Percentiles rank a stretch among this genome's conserved stretches.
Conservation (phyloP, 1,140 invertebrate species). For the Megalonaias nervosa region DNA sequence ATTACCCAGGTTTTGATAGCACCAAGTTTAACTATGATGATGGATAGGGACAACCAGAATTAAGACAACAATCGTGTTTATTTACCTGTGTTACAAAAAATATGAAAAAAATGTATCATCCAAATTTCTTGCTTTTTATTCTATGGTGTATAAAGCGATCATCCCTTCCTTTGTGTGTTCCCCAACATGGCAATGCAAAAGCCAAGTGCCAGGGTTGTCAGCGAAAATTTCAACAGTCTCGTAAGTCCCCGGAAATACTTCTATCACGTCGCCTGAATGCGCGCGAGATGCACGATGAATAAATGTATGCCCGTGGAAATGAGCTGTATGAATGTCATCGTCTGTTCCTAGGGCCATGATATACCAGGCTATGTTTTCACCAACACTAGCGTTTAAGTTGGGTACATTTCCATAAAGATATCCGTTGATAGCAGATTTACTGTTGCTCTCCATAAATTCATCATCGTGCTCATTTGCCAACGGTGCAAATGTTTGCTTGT, state of each 20-base stretch:
- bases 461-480: slow-evolving; percentile 37
- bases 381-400: slow-evolving; percentile 45
- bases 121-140: too few species aligned
- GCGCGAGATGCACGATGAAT: slow-evolving; percentile 26
- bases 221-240: slow-evolving; percentile 55
- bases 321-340: slow-evolving; percentile 57
- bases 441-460: slow-evolving; percentile 51
- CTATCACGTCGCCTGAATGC: slow-evolving; percentile 54
- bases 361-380: slow-evolving; percentile 54
- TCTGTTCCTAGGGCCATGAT: slow-evolving; percentile 55
- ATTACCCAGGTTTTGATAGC: too few species aligned
- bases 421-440: slow-evolving; percentile 57
- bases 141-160: slow-evolving; percentile 33
- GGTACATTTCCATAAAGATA: slow-evolving; percentile 52
- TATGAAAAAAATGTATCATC: too few species aligned
- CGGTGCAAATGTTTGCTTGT: slow-evolving; percentile 28
- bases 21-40: too few species aligned
- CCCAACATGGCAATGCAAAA: slow-evolving; percentile 51
- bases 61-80: too few species aligned
- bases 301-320: slow-evolving; percentile 64
- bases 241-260: slow-evolving; percentile 55
- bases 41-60: too few species aligned
- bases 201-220: slow-evolving; percentile 59
- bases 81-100: too few species aligned
- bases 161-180: slow-evolving; percentile 44